Evolutionary conservation across 2,888 invertebrate genomes (phyloP), one percentile per base, ranked within the genome.

Genomic region (Sesia bembeciformis): DNA sequence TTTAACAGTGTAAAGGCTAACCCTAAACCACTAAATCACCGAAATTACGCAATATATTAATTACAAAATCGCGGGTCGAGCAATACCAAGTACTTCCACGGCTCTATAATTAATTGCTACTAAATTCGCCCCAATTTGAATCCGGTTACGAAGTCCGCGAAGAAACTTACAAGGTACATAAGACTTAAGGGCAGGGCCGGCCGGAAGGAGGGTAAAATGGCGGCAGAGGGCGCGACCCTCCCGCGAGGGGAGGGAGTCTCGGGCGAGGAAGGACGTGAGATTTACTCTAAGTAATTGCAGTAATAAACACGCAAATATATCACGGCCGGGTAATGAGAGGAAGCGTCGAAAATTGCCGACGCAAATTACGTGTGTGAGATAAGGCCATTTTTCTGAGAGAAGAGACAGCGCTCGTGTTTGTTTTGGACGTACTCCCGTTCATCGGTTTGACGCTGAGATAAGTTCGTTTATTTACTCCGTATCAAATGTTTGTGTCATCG

Each of bases 261-360:
- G 77, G 74, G 71, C 78, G 76, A 84, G 89, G 88, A 89, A 89
- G 90, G 88, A 90, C 86, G 88, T 84, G 86, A 90, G 90, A 90
- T 90, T 90, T 90, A 90, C 89, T 90, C 88, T 90, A 90, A 90
- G 90, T 90, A 90, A 90, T 90, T 90, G 90, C 90, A 84, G 89
- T 90, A 90, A 90, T 90, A 90, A 90, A 90, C 88, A 87, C 86
- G 87, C 84, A 88, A 86, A 89, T 89, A 89, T 89, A 89, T 89
- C 89, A 89, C 85, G 80, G 73, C 85, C 76, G 81, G 78, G 88
- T 88, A 89, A 89, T 89, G 87, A 89, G 85, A 86, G 87, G 87
- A 88, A 89, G 83, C 83, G 78, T 65, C 83, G 78, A 82, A 81
- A 88, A 88, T 88, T 87, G 84, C 83, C 85, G 66, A 77, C 84